Evolutionary conservation across 2,888 invertebrate genomes (phyloP).

Genomic region (Gastracanthus pulcherrimus): DNA sequence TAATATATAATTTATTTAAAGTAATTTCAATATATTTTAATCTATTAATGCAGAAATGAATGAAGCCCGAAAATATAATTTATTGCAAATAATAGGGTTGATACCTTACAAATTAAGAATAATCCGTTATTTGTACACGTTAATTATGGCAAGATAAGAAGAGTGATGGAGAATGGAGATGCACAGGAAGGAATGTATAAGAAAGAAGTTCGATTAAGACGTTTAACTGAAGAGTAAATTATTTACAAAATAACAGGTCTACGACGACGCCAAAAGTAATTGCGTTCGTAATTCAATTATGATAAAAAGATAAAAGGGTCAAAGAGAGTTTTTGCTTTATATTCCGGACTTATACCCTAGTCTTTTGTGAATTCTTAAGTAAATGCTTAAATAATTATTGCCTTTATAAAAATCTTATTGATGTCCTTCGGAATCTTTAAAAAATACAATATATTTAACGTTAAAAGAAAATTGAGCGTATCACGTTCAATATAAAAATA

Average conservation of each 20-base stretch:
- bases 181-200: background rate
- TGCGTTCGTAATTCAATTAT: constrained; percentile 33
- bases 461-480: too few relatives aligned
- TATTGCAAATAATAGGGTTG: background rate
- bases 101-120: constrained; percentile 16
- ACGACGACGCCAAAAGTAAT: background rate
- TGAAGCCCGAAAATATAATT: background rate
- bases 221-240: constrained; percentile 18
- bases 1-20: background rate
- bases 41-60: too few relatives aligned
- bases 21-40: too few relatives aligned
- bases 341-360: too few relatives aligned
- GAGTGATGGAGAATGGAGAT: background rate
- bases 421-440: too few relatives aligned
- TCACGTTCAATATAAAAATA: too few relatives aligned
- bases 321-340: background rate
- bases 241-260: constrained; percentile 14
- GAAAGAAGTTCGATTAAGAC: constrained; percentile 43
- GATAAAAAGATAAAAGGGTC: constrained; percentile 25
- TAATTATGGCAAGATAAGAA: constrained; percentile 33
- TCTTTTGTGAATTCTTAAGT: too few relatives aligned
- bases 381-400: too few relatives aligned
- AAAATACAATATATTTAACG: too few relatives aligned
- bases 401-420: too few relatives aligned
- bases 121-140: constrained; percentile 15